phyloP scores from a whole-genome alignment of 2,113 vertebrate species.

The Grammomys dolichurus region DNA sequence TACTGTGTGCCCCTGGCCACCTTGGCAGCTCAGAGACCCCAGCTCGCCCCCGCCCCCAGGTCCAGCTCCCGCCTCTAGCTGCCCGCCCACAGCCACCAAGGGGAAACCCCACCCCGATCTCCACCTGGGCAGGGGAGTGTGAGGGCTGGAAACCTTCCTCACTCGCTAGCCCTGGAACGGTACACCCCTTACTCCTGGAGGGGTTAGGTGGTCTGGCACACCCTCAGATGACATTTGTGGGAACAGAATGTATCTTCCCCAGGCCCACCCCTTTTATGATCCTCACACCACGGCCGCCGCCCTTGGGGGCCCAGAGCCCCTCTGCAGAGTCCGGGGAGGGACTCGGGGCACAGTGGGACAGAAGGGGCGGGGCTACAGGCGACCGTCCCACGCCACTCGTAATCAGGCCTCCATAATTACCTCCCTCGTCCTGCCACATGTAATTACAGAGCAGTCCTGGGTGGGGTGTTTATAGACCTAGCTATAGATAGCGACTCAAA shows the following conservation, averaged over 20 bases:
- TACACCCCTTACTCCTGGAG: not conserved
- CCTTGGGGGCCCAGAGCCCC: not conserved
- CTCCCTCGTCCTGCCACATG: slow-evolving; percentile 11
- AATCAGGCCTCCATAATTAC: slow-evolving; percentile 73
- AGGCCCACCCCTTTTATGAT: not conserved
- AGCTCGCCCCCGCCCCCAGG: slow-evolving; percentile 68
- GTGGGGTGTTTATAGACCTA: slow-evolving; percentile 70
- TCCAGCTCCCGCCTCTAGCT: slow-evolving; percentile 50
- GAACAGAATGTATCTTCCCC: not conserved
- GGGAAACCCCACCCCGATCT: slow-evolving; percentile 73
- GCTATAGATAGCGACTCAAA: slow-evolving; percentile 69
- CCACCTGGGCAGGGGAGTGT: slow-evolving; percentile 61
- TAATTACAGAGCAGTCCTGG: slow-evolving; percentile 76
- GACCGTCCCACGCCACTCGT: not conserved
- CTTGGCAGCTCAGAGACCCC: slow-evolving; percentile 65
- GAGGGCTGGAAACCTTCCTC: not conserved
- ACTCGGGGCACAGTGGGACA: slow-evolving; percentile 42
- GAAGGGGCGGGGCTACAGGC: slow-evolving; percentile 46
- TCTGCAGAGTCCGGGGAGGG: slow-evolving; percentile 34
- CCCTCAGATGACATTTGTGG: not conserved
- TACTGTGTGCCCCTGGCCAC: slow-evolving; percentile 74
- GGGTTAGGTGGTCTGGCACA: not conserved
- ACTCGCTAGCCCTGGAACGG: not conserved
- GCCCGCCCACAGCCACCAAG: slow-evolving; percentile 70
- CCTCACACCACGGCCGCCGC: not conserved